These are phyloP conservation scores for Syndactyla subalaris DNA, from an alignment of 2,797 vertebrate genomes.

Conservation along the genomic window DNA sequence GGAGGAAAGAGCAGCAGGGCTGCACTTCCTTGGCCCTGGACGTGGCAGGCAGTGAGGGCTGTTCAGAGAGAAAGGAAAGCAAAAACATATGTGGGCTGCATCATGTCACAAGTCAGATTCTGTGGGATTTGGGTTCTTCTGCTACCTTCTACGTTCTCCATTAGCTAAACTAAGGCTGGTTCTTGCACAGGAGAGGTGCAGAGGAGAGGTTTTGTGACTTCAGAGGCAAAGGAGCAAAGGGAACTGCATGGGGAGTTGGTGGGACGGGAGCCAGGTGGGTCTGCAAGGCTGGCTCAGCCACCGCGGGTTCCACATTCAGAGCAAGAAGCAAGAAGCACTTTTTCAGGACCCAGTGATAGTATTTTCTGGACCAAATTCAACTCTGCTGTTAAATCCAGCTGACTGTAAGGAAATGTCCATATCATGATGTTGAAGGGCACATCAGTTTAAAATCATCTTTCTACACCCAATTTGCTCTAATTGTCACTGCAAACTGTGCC, in stretches of 20 bases:
- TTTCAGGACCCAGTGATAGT: not conserved
- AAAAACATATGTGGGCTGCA: fast-evolving
- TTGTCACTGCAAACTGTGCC: not conserved
- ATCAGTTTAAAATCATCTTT: not conserved
- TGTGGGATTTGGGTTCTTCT: not conserved
- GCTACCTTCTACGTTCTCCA: fast-evolving
- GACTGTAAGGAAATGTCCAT: not conserved
- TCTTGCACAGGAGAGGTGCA: not conserved
- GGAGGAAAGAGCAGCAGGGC: not conserved
- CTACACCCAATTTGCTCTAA: not conserved
- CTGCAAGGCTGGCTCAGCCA: not conserved
- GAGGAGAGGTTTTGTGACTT: not conserved
- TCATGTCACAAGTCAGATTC: not conserved
- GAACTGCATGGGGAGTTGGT: not conserved
- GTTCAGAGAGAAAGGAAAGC: not conserved
- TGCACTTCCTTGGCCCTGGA: not conserved
- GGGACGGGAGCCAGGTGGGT: not conserved
- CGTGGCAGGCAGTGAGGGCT: fast-evolving
- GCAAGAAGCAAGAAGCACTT: not conserved
- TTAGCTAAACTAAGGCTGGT: not conserved
- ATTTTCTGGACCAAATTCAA: not conserved
- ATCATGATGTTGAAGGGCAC: not conserved
- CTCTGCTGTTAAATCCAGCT: not conserved
- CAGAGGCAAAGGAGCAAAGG: not conserved
- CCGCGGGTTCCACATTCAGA: too few relatives aligned